Base-by-base conservation (phyloP, 1,140 invertebrate genomes). In the Sipha flava region DNA sequence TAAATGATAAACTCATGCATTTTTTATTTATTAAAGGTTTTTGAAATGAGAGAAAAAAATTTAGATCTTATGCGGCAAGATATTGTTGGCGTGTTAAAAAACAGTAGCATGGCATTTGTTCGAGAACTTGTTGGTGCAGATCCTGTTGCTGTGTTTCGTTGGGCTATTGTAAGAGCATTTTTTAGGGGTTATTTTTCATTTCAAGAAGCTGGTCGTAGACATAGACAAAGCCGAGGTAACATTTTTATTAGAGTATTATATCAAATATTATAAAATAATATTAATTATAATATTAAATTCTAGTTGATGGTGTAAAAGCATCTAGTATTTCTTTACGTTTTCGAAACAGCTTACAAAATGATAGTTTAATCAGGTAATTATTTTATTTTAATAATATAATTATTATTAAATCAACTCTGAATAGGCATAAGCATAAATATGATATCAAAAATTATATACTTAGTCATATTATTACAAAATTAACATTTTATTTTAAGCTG, bases 11-110 rank as follows among this genome's bases (percentile, higher is more conserved):
- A n/a, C n/a, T n/a, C n/a, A n/a, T n/a, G n/a, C n/a, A n/a, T n/a
- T n/a, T n/a, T n/a, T n/a, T n/a, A n/a, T n/a, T n/a, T n/a, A n/a
- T n/a, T n/a, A n/a, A n/a, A 94, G 91, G 93, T 92, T 66, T 87
- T 90, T 31, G 95, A 97, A 84, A 97, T 98, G 91, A 88, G 96
- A 57, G 96, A 98, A 85, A 98, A 98, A 85, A 98, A 98, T 87
- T 87, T 96, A 80, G 96, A 98, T 86, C 87, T 97, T 29, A 96
- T 98, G 91, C 88, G 95, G 81, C 93, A 94, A 80, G 96, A 98
- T 84, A 95, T 98, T 66, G 94, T 98, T 57, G 92, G 92, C 49
- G 94, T 97, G 12, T 85, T 98, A 73, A 98, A 98, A 87, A 97
- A 95, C 86, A 96, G 94, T 81, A 94, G 91, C 40, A 89, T 95